Evolutionary conservation across 2,113 vertebrate genomes (phyloP), one percentile per base, ranked within the genome.

Genomic region (Chroicocephalus ridibundus): DNA sequence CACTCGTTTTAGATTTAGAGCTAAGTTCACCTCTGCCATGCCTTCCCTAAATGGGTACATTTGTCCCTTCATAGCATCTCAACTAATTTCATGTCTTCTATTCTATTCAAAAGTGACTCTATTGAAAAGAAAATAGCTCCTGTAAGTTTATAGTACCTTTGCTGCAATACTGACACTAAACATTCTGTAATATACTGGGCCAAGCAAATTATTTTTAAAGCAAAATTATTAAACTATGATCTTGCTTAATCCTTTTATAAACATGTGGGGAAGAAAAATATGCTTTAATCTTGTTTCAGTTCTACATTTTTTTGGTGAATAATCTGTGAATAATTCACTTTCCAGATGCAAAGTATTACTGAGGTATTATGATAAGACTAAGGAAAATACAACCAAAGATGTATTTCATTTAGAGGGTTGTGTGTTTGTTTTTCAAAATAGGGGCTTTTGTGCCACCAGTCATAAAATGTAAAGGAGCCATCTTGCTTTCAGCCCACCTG

Each of bases 201-300:
- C 95, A 97, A 96, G 82, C 68, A 96, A 86, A 94, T 91, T 93
- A 95, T 97, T 97, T 95, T 94, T 92, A 82, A 96, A 96, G 76
- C 34, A 95, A 88, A 95, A 96, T 95, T 84, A 97, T 95, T 95
- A 94, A 97, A 94, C 93, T 91, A 93, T 85, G 91, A 96, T 97
- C 94, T 92, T 89, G 82, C 82, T 95, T 97, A 97, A 97, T 97
- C 91, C 88, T 95, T 96, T 44, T 93, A 49, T 94, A 97, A 97
- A 97, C 82, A 97, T 95, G 94, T 88, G 83, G 55, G 74, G 60
- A 93, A 66, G 85, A 90, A 94, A 97, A 96, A 89, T 97, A 96
- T 97, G 97, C 97, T 97, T 96, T 97, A 97, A 97, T 97, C 95
- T 97, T 84, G 62, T 89, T 93, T 96, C 93, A 93, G 52, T 44